phyloP scores from a whole-genome alignment of 2,797 vertebrate species.

The Novumbra hubbsi region DNA sequence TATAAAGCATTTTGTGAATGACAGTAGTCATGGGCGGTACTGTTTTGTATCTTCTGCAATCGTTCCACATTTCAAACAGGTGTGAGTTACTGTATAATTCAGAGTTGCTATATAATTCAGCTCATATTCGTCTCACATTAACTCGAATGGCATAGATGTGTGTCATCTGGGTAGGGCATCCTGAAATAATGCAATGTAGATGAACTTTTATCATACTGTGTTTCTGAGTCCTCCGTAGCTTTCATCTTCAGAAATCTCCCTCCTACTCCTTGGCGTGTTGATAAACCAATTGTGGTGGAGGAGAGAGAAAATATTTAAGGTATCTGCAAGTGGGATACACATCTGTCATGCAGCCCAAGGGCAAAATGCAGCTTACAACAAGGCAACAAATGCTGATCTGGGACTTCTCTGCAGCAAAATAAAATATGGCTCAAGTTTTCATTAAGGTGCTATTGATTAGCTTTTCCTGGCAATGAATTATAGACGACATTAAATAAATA shows the following conservation, averaged over 20 bases:
- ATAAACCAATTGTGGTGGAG: conserved; percentile 70
- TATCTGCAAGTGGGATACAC: conserved; percentile 78
- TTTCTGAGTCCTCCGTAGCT: conserved; percentile 39
- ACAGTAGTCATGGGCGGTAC: not conserved
- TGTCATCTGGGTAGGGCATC: conserved; percentile 28
- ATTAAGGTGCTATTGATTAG: conserved; percentile 99
- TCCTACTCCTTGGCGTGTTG: conserved; percentile 61
- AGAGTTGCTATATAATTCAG: conserved; percentile 6
- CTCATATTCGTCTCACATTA: not conserved
- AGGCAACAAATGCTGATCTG: conserved; percentile 92
- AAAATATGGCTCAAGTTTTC: conserved; percentile 99
- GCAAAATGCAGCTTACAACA: conserved; percentile 77
- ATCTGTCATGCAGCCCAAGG: conserved; percentile 80
- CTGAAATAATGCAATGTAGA: conserved; percentile 42
- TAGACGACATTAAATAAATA: conserved; percentile 98
- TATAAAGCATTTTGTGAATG: not conserved
- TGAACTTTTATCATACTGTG: conserved; percentile 34
- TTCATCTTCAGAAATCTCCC: conserved; percentile 58
- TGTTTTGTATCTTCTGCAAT: not conserved
- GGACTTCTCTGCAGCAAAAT: conserved; percentile 91
- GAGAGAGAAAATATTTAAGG: conserved; percentile 78
- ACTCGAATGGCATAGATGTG: conserved; percentile 23
- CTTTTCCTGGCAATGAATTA: conserved; percentile 99
- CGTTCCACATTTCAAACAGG: not conserved
- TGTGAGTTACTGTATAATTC: too few species aligned